These are phyloP conservation scores for Atethmia centrago DNA, from an alignment of 2,888 invertebrate species.

Conservation along the genomic window DNA sequence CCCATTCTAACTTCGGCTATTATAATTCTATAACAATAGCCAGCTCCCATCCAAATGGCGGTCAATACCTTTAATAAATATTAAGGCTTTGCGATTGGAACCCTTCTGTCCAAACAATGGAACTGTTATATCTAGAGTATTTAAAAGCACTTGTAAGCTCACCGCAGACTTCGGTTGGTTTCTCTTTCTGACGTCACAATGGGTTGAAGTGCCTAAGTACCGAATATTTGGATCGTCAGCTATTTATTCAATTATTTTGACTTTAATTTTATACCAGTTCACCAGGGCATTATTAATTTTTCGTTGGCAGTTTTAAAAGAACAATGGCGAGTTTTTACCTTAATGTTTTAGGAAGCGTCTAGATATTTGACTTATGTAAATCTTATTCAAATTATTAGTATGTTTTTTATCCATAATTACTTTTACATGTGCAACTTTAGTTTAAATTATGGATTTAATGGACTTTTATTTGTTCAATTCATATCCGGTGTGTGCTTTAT, in stretches of 20 bases:
- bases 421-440: no score
- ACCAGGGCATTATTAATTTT: not conserved
- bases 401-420: no score
- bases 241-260: slow-evolving; percentile 11
- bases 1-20: slow-evolving; percentile 68
- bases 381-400: no score
- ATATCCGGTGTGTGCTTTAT: no score
- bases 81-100: slow-evolving; percentile 65
- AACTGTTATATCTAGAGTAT: slow-evolving; percentile 64
- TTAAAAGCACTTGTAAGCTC: slow-evolving; percentile 60
- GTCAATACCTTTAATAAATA: slow-evolving; percentile 73
- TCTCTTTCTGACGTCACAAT: slow-evolving; percentile 27
- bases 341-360: no score
- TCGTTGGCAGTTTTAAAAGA: not conserved
- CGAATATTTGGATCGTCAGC: slow-evolving; percentile 9
- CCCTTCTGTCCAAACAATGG: slow-evolving; percentile 69
- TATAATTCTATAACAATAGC: slow-evolving; percentile 72
- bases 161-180: slow-evolving; percentile 44
- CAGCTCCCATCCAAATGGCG: slow-evolving; percentile 67
- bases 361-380: no score
- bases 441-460: no score
- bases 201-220: slow-evolving; percentile 5
- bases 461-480: no score
- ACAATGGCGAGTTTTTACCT: no score
- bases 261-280: not conserved